Evolutionary conservation across 2,888 invertebrate genomes (phyloP).

Genomic region (Alloplasta piceator): DNA sequence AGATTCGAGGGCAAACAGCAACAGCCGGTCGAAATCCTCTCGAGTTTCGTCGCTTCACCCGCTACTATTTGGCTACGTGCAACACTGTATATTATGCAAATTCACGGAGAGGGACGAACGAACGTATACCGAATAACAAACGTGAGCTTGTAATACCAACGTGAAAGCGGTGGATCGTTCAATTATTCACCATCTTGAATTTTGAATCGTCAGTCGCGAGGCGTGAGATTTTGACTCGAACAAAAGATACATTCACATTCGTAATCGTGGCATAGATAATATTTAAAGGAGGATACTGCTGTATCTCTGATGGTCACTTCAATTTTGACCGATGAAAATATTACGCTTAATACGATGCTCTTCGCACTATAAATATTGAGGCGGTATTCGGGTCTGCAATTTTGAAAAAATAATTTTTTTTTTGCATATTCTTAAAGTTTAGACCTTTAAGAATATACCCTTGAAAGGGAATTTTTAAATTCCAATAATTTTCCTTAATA

Average conservation of each 20-base stretch:
- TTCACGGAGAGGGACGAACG: slow-evolving; percentile 10
- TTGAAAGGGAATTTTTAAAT: too few species aligned
- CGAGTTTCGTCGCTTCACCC: neutral
- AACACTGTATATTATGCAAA: slow-evolving; percentile 12
- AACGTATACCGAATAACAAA: slow-evolving; percentile 12
- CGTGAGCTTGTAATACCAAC: neutral
- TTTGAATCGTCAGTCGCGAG: too few species aligned
- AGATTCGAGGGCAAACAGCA: slow-evolving; percentile 47
- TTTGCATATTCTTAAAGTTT: neutral
- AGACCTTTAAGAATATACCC: too few species aligned
- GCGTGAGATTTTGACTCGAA: neutral
- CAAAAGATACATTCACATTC: neutral
- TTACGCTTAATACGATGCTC: too few species aligned
- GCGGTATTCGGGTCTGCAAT: too few species aligned
- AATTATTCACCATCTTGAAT: neutral
- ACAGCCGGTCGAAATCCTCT: slow-evolving; percentile 53
- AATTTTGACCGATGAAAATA: too few species aligned
- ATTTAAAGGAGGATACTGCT: too few species aligned
- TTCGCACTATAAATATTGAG: too few species aligned
- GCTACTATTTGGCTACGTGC: slow-evolving; percentile 16
- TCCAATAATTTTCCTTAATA: too few species aligned
- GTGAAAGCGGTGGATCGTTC: neutral
- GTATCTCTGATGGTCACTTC: too few species aligned
- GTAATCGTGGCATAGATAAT: too few species aligned
- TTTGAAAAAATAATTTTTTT: slow-evolving; percentile 9